These are phyloP conservation scores for Ursus arctos DNA, from an alignment of 2,113 vertebrate species.

Conservation along the genomic window DNA sequence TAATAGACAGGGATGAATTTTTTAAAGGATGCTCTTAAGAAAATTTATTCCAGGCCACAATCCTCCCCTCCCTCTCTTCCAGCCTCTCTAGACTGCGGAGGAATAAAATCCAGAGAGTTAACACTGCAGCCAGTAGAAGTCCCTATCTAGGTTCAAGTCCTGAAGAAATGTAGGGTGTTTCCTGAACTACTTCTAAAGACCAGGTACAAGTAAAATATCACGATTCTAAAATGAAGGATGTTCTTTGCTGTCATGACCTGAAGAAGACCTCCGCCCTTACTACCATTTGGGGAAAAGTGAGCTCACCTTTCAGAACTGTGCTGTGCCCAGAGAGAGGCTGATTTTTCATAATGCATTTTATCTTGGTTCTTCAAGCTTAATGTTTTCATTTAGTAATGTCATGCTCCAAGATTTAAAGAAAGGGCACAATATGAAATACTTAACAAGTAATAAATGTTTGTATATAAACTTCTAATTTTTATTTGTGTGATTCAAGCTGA, in stretches of 20 bases:
- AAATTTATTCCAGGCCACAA: neutral
- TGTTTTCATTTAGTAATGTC: neutral
- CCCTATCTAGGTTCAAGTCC: neutral
- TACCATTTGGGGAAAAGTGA: neutral
- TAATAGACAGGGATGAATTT: neutral
- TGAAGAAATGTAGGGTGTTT: neutral
- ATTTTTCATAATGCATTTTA: neutral
- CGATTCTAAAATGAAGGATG: neutral
- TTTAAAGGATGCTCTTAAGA: neutral
- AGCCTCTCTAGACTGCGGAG: neutral
- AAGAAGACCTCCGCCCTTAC: neutral
- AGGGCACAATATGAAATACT: neutral
- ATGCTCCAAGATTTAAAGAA: neutral
- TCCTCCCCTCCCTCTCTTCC: neutral
- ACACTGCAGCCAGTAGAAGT: neutral
- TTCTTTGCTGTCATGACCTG: neutral
- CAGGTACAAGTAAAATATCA: neutral
- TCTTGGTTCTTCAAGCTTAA: neutral
- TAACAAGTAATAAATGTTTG: neutral
- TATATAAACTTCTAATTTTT: neutral
- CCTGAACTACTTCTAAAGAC: neutral
- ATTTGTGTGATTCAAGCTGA: constrained; percentile 22
- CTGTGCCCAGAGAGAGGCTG: neutral
- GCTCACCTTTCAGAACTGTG: neutral
- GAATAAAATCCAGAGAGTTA: neutral